phyloP scores from a whole-genome alignment of 2,888 invertebrate genomes.

The Cyclophora albipunctata region DNA sequence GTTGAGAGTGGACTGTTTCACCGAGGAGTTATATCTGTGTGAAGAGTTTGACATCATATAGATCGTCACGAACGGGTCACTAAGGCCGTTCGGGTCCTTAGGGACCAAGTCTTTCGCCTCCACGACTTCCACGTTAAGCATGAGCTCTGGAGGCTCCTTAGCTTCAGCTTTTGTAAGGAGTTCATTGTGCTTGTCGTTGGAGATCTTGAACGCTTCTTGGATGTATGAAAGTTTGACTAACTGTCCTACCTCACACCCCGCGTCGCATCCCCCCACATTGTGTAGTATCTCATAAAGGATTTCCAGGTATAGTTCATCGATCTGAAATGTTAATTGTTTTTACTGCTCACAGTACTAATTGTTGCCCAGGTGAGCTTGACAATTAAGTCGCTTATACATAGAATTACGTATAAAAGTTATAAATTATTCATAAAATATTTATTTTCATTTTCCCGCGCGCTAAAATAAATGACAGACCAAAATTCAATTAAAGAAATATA shows the following conservation, averaged over 20 bases:
- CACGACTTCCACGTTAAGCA: constrained; percentile 89
- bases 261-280: constrained; percentile 89
- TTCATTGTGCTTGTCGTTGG: constrained; percentile 83
- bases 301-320: constrained; percentile 90
- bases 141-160: constrained; percentile 88
- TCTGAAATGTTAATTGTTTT: constrained; percentile 62
- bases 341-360: background rate
- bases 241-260: constrained; percentile 80
- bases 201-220: constrained; percentile 85
- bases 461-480: too few relatives aligned
- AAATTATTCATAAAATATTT: too few relatives aligned
- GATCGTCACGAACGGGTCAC: constrained; percentile 97
- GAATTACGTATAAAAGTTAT: too few relatives aligned
- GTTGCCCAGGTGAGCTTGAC: too few relatives aligned
- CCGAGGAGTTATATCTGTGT: constrained; percentile 91
- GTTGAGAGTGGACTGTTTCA: constrained; percentile 91
- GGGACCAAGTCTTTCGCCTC: constrained; percentile 90
- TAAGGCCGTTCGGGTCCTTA: constrained; percentile 93
- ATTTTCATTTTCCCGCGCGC: too few relatives aligned
- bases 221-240: constrained; percentile 82
- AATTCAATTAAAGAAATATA: too few relatives aligned
- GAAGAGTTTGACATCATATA: constrained; percentile 85
- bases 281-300: constrained; percentile 88
- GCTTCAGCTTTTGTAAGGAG: constrained; percentile 81
- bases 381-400: too few relatives aligned